Evolutionary conservation across 2,113 vertebrate species (phyloP).

Genomic region (Xiphophorus couchianus): DNA sequence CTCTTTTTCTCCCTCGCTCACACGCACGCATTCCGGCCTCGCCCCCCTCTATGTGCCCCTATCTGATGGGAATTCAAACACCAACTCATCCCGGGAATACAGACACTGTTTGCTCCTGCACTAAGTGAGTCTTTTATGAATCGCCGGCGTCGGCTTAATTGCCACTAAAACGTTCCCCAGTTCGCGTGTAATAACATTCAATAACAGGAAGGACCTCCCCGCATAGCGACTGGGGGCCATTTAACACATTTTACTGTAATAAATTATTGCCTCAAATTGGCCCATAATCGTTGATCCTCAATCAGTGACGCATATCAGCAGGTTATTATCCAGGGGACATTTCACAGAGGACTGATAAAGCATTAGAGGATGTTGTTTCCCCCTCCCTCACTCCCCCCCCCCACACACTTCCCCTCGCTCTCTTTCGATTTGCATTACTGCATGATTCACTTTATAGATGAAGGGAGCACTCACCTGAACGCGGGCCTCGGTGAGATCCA

Average conservation of each 20-base stretch:
- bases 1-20: conserved; percentile 1
- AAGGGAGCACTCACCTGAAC: conserved; percentile 90
- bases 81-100: neutral
- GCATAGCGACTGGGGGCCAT: conserved; percentile 61
- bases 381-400: neutral
- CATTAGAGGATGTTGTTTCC: conserved; percentile 13
- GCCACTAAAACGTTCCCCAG: conserved; percentile 88
- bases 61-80: conserved; percentile 83
- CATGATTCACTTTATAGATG: conserved; percentile 24
- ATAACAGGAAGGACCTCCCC: conserved; percentile 79
- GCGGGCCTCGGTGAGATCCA: conserved; percentile 96
- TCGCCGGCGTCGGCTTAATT: conserved; percentile 90
- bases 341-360: conserved; percentile 63
- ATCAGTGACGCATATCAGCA: conserved; percentile 72
- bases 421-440: conserved; percentile 40
- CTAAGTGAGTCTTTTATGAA: conserved; percentile 98
- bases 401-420: neutral
- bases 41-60: conserved; percentile 51
- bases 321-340: conserved; percentile 57
- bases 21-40: neutral
- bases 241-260: conserved; percentile 79
- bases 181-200: conserved; percentile 82
- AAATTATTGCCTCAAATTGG: conserved; percentile 71
- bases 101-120: conserved; percentile 89
- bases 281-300: conserved; percentile 60